These are phyloP conservation scores for Rallus crepitans DNA, from an alignment of 2,797 vertebrate genomes.

Conservation along the genomic window DNA sequence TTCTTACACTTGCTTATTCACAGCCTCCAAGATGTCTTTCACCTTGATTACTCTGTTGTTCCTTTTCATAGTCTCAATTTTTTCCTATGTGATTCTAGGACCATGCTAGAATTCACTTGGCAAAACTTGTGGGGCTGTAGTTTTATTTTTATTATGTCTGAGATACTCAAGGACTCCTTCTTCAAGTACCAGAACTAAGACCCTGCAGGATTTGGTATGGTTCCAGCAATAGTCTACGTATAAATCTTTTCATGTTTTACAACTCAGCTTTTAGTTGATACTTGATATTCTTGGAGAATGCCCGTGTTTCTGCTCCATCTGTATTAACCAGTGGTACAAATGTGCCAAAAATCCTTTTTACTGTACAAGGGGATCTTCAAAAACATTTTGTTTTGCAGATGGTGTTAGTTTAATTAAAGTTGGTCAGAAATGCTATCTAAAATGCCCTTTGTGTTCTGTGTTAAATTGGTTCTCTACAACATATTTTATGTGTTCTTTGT, in stretches of 20 bases:
- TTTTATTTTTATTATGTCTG: conserved; percentile 60
- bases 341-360: conserved; percentile 59
- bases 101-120: not conserved
- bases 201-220: not conserved
- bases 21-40: conserved; percentile 17
- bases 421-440: not conserved
- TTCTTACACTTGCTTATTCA: conserved; percentile 27
- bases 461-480: not conserved
- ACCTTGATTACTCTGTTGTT: conserved; percentile 32
- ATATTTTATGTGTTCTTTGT: not conserved
- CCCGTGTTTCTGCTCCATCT: conserved; percentile 9
- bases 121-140: not conserved
- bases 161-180: conserved; percentile 24
- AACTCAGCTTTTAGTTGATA: conserved; percentile 58
- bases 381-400: not conserved
- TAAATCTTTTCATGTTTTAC: conserved; percentile 66
- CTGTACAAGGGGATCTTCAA: not conserved
- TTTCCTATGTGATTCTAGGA: conserved; percentile 31
- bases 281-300: conserved; percentile 55
- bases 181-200: conserved; percentile 29
- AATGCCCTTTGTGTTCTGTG: not conserved
- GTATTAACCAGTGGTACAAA: not conserved
- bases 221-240: conserved; percentile 20
- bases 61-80: conserved; percentile 4
- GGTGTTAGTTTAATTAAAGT: conserved; percentile 17